Base-by-base conservation (phyloP, 2,888 invertebrate species). In the Stramonita haemastoma region DNA sequence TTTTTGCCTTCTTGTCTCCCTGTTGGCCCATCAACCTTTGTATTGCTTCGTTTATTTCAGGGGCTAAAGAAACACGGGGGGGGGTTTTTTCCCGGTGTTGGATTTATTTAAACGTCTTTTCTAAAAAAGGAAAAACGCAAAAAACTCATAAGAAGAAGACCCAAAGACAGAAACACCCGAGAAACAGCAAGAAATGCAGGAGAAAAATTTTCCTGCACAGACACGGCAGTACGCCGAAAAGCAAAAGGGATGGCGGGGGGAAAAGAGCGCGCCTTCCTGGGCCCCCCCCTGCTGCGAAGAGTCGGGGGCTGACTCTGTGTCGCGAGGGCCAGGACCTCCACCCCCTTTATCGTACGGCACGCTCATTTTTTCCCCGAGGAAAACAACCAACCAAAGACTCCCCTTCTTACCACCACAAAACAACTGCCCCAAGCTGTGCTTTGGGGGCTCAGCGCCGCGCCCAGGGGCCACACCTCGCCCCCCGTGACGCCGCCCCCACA, bases 301-400 rank as follows among this genome's bases (percentile, higher is more conserved):
- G 92, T 93, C 94, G n/a, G 17, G 93, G 94, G 34, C 89, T 94
- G 70, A 93, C 93, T 2, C 85, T 94, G 19, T 94, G 94, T 89
- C 92, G 92, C 32, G 94, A 94, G 84, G 92, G 93, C 11, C 92
- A 93, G 83, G 90, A 91, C 13, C 93, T 91, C 87, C 90, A 90
- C 19, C 15, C 90, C 90, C 22, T 91, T 94, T 13, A 93, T 93
- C 87, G 91, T 94, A 94, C 73, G 94, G 94, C 6, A 93, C n/a
- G n/a, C n/a, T 94, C 29, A 91, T 94, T 29, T 94, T 94, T 36
- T 92, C 93, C 13, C 87, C 92, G 93, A 93, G 32, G 91, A 92
- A 32, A 85, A 85, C 85, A 83, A 36, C 73, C 66, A 46, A 34
- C 81, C n/a, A n/a, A n/a, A n/a, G n/a, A n/a, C n/a, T n/a, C n/a